These are phyloP conservation scores for Masnerella sp. DNA, from an alignment of 2,888 invertebrate species.

Conservation along the genomic window DNA sequence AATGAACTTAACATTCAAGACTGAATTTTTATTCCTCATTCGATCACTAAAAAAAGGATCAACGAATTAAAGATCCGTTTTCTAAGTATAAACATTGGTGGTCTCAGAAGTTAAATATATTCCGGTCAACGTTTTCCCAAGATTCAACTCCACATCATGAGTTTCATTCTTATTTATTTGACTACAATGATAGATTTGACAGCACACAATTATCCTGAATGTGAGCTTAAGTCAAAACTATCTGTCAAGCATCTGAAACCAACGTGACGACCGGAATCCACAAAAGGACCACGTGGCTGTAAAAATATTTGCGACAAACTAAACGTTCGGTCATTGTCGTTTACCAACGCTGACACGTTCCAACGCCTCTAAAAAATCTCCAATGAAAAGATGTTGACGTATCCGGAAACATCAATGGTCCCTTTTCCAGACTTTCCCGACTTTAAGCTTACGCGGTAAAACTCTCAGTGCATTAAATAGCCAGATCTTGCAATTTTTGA, in stretches of 20 bases:
- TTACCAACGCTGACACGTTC: conserved; percentile 49
- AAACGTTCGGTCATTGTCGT: conserved; percentile 55
- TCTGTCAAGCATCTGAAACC: conserved; percentile 44
- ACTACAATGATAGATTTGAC: conserved; percentile 44
- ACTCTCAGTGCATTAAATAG: conserved; percentile 29
- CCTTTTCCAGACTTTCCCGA: conserved; percentile 32
- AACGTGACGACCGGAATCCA: conserved; percentile 37
- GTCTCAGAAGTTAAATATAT: conserved; percentile 22
- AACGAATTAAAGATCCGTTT: too few relatives aligned
- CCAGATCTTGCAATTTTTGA: conserved; percentile 50
- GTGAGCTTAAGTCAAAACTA: conserved; percentile 57
- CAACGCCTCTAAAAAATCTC: conserved; percentile 44
- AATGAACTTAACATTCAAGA: too few relatives aligned
- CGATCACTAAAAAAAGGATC: too few relatives aligned
- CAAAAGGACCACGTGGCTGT: conserved; percentile 69
- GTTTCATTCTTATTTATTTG: conserved; percentile 25
- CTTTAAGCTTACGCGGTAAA: conserved; percentile 18
- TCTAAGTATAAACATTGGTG: too few relatives aligned
- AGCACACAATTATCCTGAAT: conserved; percentile 44
- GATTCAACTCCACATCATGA: conserved; percentile 11
- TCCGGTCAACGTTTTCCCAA: conserved; percentile 20
- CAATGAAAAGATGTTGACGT: conserved; percentile 51
- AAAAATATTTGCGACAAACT: conserved; percentile 73
- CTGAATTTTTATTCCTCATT: too few relatives aligned
- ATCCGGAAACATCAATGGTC: conserved; percentile 51